Conservation (phyloP, 2,113 vertebrate genomes). For the Candoia aspera region DNA sequence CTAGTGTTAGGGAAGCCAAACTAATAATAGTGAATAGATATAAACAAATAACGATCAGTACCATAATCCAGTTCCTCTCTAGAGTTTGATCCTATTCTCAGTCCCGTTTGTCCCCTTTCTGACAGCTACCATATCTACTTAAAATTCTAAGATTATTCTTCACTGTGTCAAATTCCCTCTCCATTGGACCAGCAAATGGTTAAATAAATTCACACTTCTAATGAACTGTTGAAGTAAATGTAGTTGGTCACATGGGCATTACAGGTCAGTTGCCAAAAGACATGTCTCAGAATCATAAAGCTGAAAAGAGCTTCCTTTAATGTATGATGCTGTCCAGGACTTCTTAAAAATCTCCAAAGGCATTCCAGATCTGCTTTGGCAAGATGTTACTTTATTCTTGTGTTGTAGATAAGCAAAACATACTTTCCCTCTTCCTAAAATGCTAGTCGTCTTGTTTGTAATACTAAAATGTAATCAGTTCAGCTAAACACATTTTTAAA, state of each 20-base stretch:
- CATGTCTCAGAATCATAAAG: background rate
- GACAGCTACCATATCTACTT: background rate
- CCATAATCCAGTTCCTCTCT: too few relatives aligned
- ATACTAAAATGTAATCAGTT: background rate
- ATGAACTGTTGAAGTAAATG: background rate
- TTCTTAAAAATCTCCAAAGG: background rate
- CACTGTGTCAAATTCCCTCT: background rate
- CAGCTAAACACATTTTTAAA: background rate
- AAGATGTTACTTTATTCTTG: background rate
- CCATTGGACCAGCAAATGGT: background rate
- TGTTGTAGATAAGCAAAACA: background rate
- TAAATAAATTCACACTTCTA: background rate
- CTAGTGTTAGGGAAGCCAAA: background rate
- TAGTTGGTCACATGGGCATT: background rate
- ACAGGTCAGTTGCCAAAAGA: background rate
- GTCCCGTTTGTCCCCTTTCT: background rate
- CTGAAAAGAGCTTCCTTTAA: background rate
- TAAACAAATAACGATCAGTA: background rate
- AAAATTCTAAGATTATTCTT: background rate
- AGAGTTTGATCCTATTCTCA: background rate
- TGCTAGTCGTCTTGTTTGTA: background rate
- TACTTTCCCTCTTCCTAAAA: background rate
- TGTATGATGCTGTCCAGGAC: background rate
- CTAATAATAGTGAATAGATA: background rate
- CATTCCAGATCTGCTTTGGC: background rate